These are phyloP conservation scores for Perccottus glenii DNA, from an alignment of 2,113 vertebrate genomes.

Conservation along the genomic window DNA sequence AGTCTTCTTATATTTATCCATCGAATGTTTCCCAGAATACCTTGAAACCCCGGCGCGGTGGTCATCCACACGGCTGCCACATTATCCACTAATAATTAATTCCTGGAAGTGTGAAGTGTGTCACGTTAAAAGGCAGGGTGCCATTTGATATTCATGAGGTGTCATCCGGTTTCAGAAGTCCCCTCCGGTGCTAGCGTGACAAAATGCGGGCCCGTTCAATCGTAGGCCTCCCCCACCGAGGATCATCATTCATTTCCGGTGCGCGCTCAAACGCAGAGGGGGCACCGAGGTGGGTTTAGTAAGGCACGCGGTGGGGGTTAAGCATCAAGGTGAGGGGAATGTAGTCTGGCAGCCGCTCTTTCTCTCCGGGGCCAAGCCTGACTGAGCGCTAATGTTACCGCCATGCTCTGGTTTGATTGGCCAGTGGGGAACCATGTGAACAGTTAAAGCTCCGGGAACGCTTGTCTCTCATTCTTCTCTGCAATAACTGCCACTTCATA, in stretches of 20 bases:
- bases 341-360: too few relatives aligned
- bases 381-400: too few relatives aligned
- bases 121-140: constrained; percentile 58
- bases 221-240: constrained; percentile 52
- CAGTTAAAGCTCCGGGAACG: neutral
- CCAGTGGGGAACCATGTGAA: neutral
- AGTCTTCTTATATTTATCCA: too few relatives aligned
- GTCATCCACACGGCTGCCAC: constrained; percentile 30
- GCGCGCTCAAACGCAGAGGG: too few relatives aligned
- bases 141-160: constrained; percentile 74
- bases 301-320: too few relatives aligned
- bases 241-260: constrained; percentile 60
- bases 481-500: neutral
- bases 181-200: constrained; percentile 66
- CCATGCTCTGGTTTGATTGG: neutral
- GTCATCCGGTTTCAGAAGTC: constrained; percentile 63
- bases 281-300: too few relatives aligned
- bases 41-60: constrained; percentile 49
- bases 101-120: constrained; percentile 65
- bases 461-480: too few relatives aligned
- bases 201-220: constrained; percentile 62
- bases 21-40: constrained; percentile 58
- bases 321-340: too few relatives aligned
- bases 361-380: too few relatives aligned
- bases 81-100: constrained; percentile 69